Conservation (phyloP, 2,797 vertebrate species). For the Mormyrops boulengeri region DNA sequence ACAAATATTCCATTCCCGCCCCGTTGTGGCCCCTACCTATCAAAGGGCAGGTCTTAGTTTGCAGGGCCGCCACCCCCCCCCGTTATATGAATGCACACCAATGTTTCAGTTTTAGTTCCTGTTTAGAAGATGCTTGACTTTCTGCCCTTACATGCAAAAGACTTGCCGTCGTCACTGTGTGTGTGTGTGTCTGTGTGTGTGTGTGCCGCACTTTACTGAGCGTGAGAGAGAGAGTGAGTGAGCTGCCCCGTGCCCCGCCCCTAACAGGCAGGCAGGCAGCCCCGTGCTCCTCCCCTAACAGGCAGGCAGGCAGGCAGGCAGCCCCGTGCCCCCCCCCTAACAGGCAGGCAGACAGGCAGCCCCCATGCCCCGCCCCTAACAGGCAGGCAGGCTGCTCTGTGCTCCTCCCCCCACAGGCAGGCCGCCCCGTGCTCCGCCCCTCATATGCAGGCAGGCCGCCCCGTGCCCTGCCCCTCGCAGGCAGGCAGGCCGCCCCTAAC, state of each 20-base stretch:
- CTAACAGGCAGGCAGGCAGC: too few relatives aligned
- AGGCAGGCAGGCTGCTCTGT: too few relatives aligned
- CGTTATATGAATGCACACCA: not conserved
- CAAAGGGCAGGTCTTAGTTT: not conserved
- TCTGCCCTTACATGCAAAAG: not conserved
- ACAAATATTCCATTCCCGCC: not conserved
- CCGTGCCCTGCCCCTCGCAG: not conserved
- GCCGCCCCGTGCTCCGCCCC: too few relatives aligned
- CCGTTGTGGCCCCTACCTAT: not conserved
- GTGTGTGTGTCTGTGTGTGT: not conserved
- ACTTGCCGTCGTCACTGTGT: not conserved
- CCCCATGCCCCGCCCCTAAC: too few relatives aligned
- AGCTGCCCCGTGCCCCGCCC: not conserved
- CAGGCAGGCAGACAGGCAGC: too few relatives aligned
- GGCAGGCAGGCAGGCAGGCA: too few relatives aligned
- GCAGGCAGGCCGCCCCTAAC: too few relatives aligned
- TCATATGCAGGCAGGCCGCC: too few relatives aligned
- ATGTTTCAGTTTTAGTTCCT: not conserved
- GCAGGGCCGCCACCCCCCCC: not conserved
- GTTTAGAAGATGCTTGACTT: not conserved
- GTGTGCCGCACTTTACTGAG: not conserved
- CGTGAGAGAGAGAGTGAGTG: not conserved
- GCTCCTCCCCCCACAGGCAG: too few relatives aligned
- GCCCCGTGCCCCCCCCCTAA: too few relatives aligned
- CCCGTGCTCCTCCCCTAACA: too few relatives aligned